phyloP scores from a whole-genome alignment of 2,113 vertebrate species.

The Salminus brasiliensis region DNA sequence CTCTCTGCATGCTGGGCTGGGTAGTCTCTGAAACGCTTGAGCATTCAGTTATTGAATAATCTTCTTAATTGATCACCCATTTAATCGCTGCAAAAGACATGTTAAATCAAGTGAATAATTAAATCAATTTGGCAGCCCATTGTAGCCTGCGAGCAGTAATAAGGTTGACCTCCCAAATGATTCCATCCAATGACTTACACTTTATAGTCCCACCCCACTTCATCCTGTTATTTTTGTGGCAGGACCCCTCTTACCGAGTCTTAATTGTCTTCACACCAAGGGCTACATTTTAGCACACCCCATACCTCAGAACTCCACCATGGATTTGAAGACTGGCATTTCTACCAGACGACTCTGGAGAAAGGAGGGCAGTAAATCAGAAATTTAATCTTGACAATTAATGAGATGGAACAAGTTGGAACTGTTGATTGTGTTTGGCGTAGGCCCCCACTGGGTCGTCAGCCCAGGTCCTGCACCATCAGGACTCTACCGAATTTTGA shows the following conservation, averaged over 20 bases:
- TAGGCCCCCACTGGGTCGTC: neutral
- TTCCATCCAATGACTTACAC: constrained; percentile 3
- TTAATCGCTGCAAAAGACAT: constrained; percentile 37
- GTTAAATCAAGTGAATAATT: constrained; percentile 49
- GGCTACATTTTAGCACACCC: neutral
- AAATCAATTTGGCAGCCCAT: constrained; percentile 40
- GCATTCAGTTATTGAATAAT: constrained; percentile 38
- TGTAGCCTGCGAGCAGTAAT: constrained; percentile 30
- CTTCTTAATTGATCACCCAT: constrained; percentile 27
- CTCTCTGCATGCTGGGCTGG: neutral
- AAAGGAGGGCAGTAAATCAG: too few relatives aligned
- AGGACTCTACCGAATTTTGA: too few relatives aligned
- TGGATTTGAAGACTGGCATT: neutral
- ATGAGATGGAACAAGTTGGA: too few relatives aligned
- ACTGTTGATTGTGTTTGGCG: neutral
- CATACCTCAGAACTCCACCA: neutral
- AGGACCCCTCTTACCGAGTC: neutral
- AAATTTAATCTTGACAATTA: too few relatives aligned
- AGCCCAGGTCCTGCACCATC: too few relatives aligned
- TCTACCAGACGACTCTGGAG: too few relatives aligned
- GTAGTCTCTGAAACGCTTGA: constrained; percentile 11
- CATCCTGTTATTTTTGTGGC: neutral
- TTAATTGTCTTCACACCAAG: neutral
- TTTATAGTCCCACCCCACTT: constrained; percentile 6
- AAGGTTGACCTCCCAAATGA: constrained; percentile 41